These are phyloP conservation scores for Leptinotarsa lineolata DNA, from an alignment of 1,140 invertebrate genomes.

Conservation along the genomic window DNA sequence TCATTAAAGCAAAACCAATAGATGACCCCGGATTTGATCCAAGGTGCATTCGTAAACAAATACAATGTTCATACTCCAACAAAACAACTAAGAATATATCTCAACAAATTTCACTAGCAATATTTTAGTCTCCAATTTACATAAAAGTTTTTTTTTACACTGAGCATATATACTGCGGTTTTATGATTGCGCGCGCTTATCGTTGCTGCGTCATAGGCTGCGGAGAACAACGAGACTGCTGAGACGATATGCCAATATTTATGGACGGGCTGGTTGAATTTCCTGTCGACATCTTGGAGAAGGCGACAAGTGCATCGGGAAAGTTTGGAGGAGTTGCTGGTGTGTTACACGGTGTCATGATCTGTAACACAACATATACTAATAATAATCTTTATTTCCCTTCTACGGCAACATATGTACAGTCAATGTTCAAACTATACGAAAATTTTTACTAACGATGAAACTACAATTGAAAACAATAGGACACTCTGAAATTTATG, in stretches of 20 bases:
- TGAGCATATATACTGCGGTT: conserved; percentile 20
- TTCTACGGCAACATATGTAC: too few relatives aligned
- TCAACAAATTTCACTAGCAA: conserved; percentile 31
- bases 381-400: too few relatives aligned
- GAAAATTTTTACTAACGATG: too few relatives aligned
- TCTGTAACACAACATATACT: conserved; percentile 42
- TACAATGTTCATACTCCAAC: background rate
- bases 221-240: conserved; percentile 44
- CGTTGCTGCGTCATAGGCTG: conserved; percentile 47
- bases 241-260: conserved; percentile 35
- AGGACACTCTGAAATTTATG: too few relatives aligned
- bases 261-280: conserved; percentile 51
- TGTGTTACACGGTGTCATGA: conserved; percentile 85
- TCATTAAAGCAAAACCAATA: background rate
- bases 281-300: conserved; percentile 78
- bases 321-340: conserved; percentile 90
- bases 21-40: too few relatives aligned
- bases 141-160: conserved; percentile 26
- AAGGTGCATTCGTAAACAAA: background rate
- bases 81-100: background rate
- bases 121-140: conserved; percentile 27
- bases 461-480: too few relatives aligned
- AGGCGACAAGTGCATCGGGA: conserved; percentile 81
- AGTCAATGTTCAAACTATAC: too few relatives aligned
- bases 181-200: conserved; percentile 36